Base-by-base conservation (phyloP, 2,797 vertebrate species). In the Hapalemur alaotrensis region DNA sequence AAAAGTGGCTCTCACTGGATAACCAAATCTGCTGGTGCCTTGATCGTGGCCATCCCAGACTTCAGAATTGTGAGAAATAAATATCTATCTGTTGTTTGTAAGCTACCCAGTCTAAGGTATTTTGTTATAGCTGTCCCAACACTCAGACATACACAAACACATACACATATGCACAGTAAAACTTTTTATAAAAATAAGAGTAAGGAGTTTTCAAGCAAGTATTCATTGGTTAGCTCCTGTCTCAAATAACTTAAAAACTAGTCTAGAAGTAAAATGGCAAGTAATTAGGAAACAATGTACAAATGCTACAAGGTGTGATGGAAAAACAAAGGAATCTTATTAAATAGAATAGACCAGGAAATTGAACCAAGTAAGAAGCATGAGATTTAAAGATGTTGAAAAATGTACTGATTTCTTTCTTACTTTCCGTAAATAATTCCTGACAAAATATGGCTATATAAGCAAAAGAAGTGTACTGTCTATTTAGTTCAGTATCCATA, bases 321-420 rank as follows among this genome's bases (percentile, higher is more conserved):
- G 63, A 54, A 93, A 84, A 95, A 54, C 11, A 18, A 35, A 82
- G 46, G 69, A 69, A 35, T 63, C 22, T 69, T 87, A 84, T 38
- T 79, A 72, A 93, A 96, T 41, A 84, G 72, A 95, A 73, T 38
- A 87, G 41, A 87, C 28, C 46, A 82, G 67, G 86, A 76, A 93
- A 93, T 86, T 90, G 38, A 92, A 85, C 2, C 7, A 35, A 91
- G 22, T 83, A 35, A 91, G 28, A 63, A 79, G 35, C 95, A 87
- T 35, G 11, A 10, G 41, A 79, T 67, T 91, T 54, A 79, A 10
- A 78, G 70, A 38, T 73, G 52, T n/a, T 80, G 41, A 84, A 73
- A 86, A 67, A 10, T 8, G 17, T 38, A 59, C 22, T 88, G n/a
- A 82, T 67, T 61, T 92, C 18, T 84, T 89, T 92, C 43, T 14